Conservation (phyloP, 2,797 vertebrate genomes). For the Botia almorhae region DNA sequence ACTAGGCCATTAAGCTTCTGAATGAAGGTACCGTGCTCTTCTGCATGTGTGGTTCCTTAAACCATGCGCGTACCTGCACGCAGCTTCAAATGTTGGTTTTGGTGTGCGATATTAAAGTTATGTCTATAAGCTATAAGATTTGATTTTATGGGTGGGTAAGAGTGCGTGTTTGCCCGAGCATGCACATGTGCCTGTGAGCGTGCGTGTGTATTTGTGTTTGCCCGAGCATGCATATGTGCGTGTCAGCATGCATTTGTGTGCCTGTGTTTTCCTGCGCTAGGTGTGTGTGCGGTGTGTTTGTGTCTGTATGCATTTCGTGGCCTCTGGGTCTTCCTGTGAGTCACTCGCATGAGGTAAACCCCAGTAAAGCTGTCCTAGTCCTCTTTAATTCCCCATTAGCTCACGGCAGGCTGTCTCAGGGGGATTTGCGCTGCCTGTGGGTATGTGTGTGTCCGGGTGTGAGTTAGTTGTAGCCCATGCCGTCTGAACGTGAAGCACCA, state of each 20-base stretch:
- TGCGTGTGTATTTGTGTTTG: slow-evolving; percentile 35
- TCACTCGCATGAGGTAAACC: slow-evolving; percentile 73
- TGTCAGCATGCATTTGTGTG: slow-evolving; percentile 41
- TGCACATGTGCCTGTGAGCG: slow-evolving; percentile 32
- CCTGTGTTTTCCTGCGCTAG: slow-evolving; percentile 13
- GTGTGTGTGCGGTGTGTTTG: slow-evolving; percentile 48
- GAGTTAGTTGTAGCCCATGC: slow-evolving; percentile 46
- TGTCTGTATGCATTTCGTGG: slow-evolving; percentile 54
- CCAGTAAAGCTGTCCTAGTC: slow-evolving; percentile 74
- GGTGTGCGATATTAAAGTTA: slow-evolving; percentile 31
- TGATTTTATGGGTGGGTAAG: slow-evolving; percentile 41
- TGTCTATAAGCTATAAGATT: slow-evolving; percentile 43
- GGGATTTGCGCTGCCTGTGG: slow-evolving; percentile 69
- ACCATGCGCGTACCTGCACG: slow-evolving; percentile 25
- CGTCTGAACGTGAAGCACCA: slow-evolving; percentile 62
- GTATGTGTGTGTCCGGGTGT: slow-evolving; percentile 34
- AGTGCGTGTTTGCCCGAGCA: slow-evolving; percentile 34
- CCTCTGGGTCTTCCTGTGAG: slow-evolving; percentile 73
- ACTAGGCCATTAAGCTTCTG: background rate
- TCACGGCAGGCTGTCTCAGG: slow-evolving; percentile 74
- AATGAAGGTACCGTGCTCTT: background rate
- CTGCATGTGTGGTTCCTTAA: background rate
- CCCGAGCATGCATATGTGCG: slow-evolving; percentile 28
- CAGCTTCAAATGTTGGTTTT: slow-evolving; percentile 25
- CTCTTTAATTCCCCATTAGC: slow-evolving; percentile 79